Percentiles rank a stretch among this genome's conserved stretches.
phyloP scores from a whole-genome alignment of 30 jellyfish, hydroid and myxozoan genomes.

The Turritopsis dohrnii region DNA sequence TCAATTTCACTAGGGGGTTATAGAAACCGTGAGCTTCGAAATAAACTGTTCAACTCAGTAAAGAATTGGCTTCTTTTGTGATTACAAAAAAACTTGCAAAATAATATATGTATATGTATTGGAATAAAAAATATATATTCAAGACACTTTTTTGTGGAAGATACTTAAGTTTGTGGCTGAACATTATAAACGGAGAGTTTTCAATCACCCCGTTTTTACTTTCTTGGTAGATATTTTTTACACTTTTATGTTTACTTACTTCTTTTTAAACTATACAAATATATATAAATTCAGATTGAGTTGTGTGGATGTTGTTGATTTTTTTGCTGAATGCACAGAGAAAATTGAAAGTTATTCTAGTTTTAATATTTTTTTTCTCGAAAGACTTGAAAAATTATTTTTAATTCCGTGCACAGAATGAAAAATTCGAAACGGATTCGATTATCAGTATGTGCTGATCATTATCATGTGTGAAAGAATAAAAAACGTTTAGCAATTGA shows the following conservation, averaged over 20 bases:
- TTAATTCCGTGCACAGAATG: not conserved
- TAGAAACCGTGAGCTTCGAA: not conserved
- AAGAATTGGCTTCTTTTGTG: not conserved
- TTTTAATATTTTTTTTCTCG: too few relatives aligned
- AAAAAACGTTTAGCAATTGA: not conserved
- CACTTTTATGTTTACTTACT: not conserved
- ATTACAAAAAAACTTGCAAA: not conserved
- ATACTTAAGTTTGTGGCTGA: not conserved
- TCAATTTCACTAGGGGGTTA: conserved; percentile 18
- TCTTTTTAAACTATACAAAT: not conserved
- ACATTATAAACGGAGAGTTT: not conserved
- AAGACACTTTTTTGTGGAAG: not conserved
- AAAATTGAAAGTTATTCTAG: too few relatives aligned
- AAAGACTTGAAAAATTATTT: too few relatives aligned
- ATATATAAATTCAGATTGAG: not conserved
- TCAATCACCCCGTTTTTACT: not conserved
- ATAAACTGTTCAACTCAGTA: not conserved
- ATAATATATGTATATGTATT: not conserved
- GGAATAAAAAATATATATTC: not conserved
- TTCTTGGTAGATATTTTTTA: not conserved
- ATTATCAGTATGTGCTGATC: not conserved
- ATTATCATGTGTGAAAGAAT: not conserved
- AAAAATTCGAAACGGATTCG: not conserved
- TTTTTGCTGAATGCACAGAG: not conserved
- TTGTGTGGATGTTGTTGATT: not conserved